Base-by-base conservation (phyloP, 2,113 vertebrate species). In the Gulo gulo region DNA sequence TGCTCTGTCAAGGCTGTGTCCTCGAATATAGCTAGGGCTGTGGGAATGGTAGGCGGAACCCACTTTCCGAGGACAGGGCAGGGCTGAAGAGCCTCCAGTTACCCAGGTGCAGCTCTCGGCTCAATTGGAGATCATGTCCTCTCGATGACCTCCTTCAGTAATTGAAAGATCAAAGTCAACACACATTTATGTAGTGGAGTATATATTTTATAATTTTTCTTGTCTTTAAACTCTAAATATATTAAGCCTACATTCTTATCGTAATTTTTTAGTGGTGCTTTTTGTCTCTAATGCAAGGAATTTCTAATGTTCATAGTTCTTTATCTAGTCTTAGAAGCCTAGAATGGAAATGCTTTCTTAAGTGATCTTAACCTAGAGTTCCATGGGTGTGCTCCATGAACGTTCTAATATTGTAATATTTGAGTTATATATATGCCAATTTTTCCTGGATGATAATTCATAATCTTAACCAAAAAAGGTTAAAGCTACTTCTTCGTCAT, bases 31-130 rank as follows among this genome's bases (percentile, higher is more conserved):
- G 31, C 39, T 80, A 6, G 7, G 1, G 3, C 50, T 29, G 16
- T 31, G 74, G 61, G 39, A 23, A 29, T 10, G 59, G 61, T 59
- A 21, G 73, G 47, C 6, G 57, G 18, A 42, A 23, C 7, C 3
- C 12, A 57, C 36, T 42, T 39, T 74, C 18, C 7, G 57, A 59
- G 69, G 7, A 55, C 14, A 15, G 16, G 3, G 47, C 36, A 39
- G 71, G 11, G 6, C 3, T 39, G 13, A 81, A 47, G 76, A 42
- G 34, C 42, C 20, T 63, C 78, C 2, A 2, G 23, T 20, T 10
- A 18, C 34, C n/a, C 3, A 3, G 15, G 13, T 52, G 34, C 52
- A 9, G 1, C 23, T 57, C 6, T 2, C 1, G 0, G 34, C 13
- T 88, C 52, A 26, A 10, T 0, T 4, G 31, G 39, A 2, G 7